Percentiles rank a stretch among this genome's conserved stretches.
Evolutionary conservation across 1,140 invertebrate genomes (phyloP).

Genomic region (Anastrepha obliqua): DNA sequence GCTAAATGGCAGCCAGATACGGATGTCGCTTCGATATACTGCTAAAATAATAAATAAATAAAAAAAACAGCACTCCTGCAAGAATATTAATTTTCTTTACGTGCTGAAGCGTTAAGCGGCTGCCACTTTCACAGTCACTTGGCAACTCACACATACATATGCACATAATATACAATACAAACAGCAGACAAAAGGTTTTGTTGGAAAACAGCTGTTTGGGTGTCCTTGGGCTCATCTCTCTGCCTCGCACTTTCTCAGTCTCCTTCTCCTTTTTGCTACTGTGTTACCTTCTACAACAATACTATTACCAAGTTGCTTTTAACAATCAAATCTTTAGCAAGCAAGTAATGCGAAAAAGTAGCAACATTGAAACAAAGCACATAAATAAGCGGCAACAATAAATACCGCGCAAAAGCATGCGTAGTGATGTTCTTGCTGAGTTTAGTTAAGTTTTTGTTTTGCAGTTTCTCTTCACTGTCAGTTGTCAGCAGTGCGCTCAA

Average conservation of each 20-base stretch:
- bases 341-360: neutral
- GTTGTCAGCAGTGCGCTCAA: neutral
- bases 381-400: neutral
- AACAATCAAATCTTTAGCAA: neutral
- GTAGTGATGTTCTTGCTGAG: neutral
- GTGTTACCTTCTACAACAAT: too few species aligned
- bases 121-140: constrained; percentile 36
- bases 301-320: neutral
- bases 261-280: neutral
- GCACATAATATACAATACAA: neutral
- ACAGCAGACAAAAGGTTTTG: neutral
- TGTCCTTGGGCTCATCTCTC: neutral
- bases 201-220: neutral
- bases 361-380: neutral
- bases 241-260: neutral
- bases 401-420: neutral
- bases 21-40: neutral
- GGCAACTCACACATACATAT: neutral
- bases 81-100: constrained; percentile 25
- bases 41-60: neutral
- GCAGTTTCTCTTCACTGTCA: neutral
- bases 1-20: neutral
- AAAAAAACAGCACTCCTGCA: neutral
- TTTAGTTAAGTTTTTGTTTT: neutral
- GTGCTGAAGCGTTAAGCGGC: constrained; percentile 35